A percentile compares a stretch with the other conserved stretches of the same genome.
Evolutionary conservation across 1,140 invertebrate genomes (phyloP).

Genomic region (Drosophila insularis): DNA sequence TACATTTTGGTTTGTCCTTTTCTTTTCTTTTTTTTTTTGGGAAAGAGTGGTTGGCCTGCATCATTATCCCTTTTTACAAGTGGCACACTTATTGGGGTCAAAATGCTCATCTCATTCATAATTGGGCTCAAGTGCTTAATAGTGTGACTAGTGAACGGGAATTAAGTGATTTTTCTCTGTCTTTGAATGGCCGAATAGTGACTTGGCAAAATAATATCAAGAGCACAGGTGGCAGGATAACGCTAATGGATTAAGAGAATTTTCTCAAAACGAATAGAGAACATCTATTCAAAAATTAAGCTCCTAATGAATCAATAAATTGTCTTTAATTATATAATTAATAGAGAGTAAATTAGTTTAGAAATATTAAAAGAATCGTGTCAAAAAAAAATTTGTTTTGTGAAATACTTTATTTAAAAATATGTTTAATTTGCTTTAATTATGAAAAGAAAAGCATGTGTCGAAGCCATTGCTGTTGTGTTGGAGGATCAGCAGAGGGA

Average conservation of each 20-base stretch:
- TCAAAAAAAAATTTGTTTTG: no score
- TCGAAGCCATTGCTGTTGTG: no score
- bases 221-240: neutral
- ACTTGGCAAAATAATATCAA: slow-evolving; percentile 26
- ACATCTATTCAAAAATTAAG: no score
- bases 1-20: neutral
- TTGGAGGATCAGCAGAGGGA: no score
- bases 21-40: neutral
- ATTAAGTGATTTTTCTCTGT: slow-evolving; percentile 66
- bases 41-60: neutral
- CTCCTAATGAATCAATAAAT: no score
- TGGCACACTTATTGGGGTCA: slow-evolving; percentile 59
- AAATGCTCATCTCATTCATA: slow-evolving; percentile 37
- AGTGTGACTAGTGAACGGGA: slow-evolving; percentile 23
- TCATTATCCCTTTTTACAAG: slow-evolving; percentile 39
- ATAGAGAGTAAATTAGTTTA: no score
- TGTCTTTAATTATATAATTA: no score
- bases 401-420: no score
- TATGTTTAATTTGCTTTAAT: no score
- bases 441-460: no score
- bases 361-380: no score
- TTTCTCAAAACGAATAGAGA: neutral
- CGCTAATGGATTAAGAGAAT: neutral
- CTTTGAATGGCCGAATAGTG: slow-evolving; percentile 26
- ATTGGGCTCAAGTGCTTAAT: slow-evolving; percentile 58